Base-by-base conservation (phyloP, 2,797 vertebrate species). In the Salarias fasciatus region DNA sequence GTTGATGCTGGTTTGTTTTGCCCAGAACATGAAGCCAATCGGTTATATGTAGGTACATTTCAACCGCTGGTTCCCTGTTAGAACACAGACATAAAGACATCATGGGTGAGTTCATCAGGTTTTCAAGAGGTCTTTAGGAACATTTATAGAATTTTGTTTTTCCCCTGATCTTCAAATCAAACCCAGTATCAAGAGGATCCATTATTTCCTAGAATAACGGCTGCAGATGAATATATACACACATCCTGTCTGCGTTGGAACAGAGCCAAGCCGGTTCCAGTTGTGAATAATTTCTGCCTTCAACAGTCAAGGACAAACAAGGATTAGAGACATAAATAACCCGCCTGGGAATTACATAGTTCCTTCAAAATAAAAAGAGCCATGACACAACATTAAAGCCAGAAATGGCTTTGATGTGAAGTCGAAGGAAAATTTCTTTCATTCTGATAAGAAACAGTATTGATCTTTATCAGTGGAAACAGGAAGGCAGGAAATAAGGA, bases 311-410 rank as follows among this genome's bases (percentile, higher is more conserved):
- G 43, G 36, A 69, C 73, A 77, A 14, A 37, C 37, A 14, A 37
- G 70, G 72, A 81, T 86, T 79, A 84, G 46, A 62, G 73, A 58
- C 10, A 51, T 45, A 80, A 75, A 82, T 55, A 73, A 51, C 5
- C 30, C 14, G 60, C 53, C 14, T 43, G 38, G 53, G 60, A 74
- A 72, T 79, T 44, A 7, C 59, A 80, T 75, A 49, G 53, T 55
- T 75, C 76, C 5, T 9, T 9, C 2, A 35, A 35, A 35, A 38
- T 37, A 59, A 62, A 58, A 65, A 52, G 48, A 59, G 51, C 53
- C 11, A 43, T 29, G 42, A 33, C 11, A 41, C n/a, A 66, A 38
- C 24, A 51, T 53, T 53, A 48, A 46, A 53, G 37, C 67, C 41
- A 5, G 1, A 44, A 7, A 15, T 46, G 44, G 28, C 44, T 24